A percentile compares a stretch with the other conserved stretches of the same genome.
Evolutionary conservation across 2,888 invertebrate genomes (phyloP).

Genomic region (Odontocolon sp.): DNA sequence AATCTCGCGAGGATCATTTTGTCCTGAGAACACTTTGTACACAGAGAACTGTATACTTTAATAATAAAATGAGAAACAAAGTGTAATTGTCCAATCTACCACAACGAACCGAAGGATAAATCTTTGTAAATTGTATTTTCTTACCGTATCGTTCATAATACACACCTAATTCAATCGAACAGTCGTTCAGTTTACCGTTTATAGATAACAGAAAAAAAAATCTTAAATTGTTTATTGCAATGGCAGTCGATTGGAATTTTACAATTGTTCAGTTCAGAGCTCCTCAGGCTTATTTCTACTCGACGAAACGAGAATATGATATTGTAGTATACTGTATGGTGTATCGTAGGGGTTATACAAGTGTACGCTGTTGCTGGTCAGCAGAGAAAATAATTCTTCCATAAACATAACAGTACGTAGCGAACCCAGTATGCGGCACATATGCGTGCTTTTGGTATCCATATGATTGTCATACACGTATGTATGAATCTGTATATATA

Average conservation of each 20-base stretch:
- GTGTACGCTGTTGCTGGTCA: constrained; percentile 30
- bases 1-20: constrained; percentile 55
- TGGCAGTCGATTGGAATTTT: constrained; percentile 21
- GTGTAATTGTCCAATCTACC: constrained; percentile 42
- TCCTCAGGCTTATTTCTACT: constrained; percentile 14
- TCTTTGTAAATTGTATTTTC: neutral
- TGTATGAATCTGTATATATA: constrained; percentile 10
- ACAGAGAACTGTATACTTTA: constrained; percentile 2
- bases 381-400: constrained; percentile 47
- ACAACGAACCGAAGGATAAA: constrained; percentile 27
- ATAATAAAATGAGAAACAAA: constrained; percentile 19
- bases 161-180: constrained; percentile 28
- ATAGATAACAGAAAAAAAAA: neutral
- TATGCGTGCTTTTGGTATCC: constrained; percentile 16
- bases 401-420: constrained; percentile 44
- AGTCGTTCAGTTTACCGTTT: neutral
- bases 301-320: constrained; percentile 21
- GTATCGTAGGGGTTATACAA: constrained; percentile 1
- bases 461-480: constrained; percentile 18
- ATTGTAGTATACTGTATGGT: neutral
- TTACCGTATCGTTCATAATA: neutral
- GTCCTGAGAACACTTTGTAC: constrained; percentile 31
- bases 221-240: constrained; percentile 18
- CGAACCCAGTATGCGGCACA: constrained; percentile 34
- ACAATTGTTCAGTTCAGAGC: constrained; percentile 33